These are phyloP conservation scores for Epinephelus coioides DNA, from an alignment of 2,797 vertebrate genomes.

Conservation along the genomic window DNA sequence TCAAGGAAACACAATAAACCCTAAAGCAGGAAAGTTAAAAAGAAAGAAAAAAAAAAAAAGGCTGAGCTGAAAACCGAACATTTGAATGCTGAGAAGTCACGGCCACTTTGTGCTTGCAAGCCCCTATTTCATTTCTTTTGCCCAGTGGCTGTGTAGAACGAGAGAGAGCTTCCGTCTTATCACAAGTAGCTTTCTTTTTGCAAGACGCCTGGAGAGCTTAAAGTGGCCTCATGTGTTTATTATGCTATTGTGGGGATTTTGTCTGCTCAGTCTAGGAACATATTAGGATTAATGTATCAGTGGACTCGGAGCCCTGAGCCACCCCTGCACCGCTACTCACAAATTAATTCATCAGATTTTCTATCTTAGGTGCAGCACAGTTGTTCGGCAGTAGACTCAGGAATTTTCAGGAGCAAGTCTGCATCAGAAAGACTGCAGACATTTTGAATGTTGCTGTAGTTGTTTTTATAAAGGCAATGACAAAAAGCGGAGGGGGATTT, in stretches of 20 bases:
- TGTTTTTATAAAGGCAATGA: slow-evolving; percentile 11
- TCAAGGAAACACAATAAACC: slow-evolving; percentile 16
- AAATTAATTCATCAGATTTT: slow-evolving; percentile 54
- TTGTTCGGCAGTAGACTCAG: slow-evolving; percentile 7
- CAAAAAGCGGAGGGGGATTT: slow-evolving; percentile 3
- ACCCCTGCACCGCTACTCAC: slow-evolving; percentile 23
- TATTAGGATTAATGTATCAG: slow-evolving; percentile 64
- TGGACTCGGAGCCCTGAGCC: slow-evolving; percentile 43
- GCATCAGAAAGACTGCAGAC: background rate
- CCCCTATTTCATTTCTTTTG: slow-evolving; percentile 13
- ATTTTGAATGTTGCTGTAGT: background rate
- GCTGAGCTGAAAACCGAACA: background rate
- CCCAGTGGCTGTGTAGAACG: slow-evolving; percentile 30
- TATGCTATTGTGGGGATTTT: slow-evolving; percentile 56
- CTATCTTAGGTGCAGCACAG: slow-evolving; percentile 32
- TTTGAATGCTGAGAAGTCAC: slow-evolving; percentile 8
- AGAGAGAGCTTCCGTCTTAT: slow-evolving; percentile 27
- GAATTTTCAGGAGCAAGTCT: slow-evolving; percentile 1
- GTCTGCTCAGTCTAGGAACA: slow-evolving; percentile 45
- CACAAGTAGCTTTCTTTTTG: slow-evolving; percentile 41
- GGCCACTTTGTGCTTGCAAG: slow-evolving; percentile 11
- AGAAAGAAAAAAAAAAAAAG: background rate
- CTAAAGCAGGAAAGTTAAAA: background rate
- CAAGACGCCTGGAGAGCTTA: slow-evolving; percentile 39
- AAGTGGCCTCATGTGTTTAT: slow-evolving; percentile 58